These are phyloP conservation scores for Drosophila rhopaloa DNA, from an alignment of 1,140 invertebrate genomes.

Conservation along the genomic window DNA sequence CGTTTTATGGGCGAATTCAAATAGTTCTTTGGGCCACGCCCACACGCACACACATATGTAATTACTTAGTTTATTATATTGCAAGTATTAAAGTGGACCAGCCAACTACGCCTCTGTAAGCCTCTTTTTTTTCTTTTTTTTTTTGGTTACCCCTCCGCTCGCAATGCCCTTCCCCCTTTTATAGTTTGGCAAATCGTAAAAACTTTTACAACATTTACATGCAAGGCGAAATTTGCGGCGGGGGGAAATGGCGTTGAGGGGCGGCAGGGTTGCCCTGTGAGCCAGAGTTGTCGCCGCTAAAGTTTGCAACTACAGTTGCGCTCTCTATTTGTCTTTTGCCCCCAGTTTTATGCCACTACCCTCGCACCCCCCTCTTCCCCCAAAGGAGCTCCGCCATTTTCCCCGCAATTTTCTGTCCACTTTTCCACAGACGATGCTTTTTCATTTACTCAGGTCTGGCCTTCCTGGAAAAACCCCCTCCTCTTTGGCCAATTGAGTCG, in stretches of 20 bases:
- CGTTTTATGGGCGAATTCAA: conserved; percentile 78
- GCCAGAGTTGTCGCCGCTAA: conserved; percentile 73
- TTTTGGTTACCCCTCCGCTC: background rate
- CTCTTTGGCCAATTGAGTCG: conserved; percentile 45
- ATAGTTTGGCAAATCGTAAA: conserved; percentile 82
- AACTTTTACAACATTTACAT: conserved; percentile 82
- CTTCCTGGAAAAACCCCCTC: background rate
- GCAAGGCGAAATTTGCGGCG: conserved; percentile 34
- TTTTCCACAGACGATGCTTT: conserved; percentile 47
- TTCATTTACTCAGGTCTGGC: conserved; percentile 65
- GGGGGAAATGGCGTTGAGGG: background rate
- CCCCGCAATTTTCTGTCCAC: conserved; percentile 4
- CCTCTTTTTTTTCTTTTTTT: background rate
- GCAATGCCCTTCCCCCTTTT: conserved; percentile 49
- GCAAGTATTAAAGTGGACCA: conserved; percentile 58
- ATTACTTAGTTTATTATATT: conserved; percentile 83
- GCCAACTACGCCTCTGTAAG: conserved; percentile 6
- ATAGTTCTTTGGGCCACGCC: conserved; percentile 58
- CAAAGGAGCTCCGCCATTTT: background rate
- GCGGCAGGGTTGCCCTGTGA: conserved; percentile 22
- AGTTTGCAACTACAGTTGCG: conserved; percentile 58
- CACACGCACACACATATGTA: conserved; percentile 57
- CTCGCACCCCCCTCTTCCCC: too few relatives aligned
- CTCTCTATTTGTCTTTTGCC: conserved; percentile 69
- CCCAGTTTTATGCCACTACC: background rate